Percentiles rank a stretch among this genome's conserved stretches.
These are phyloP conservation scores for Cancer borealis DNA, from an alignment of 2,888 invertebrate genomes.

Conservation along the genomic window DNA sequence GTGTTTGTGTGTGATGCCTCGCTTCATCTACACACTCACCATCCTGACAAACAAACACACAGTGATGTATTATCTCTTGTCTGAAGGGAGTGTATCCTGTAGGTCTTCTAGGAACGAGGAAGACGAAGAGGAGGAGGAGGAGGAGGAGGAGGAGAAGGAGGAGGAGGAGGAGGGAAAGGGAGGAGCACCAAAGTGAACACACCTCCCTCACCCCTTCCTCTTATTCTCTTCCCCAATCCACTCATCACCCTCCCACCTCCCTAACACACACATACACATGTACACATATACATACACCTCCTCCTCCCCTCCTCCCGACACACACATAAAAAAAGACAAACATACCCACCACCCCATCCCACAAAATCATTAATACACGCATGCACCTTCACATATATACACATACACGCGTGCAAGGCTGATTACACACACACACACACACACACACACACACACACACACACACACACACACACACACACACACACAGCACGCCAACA, in stretches of 20 bases:
- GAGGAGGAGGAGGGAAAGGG: neutral
- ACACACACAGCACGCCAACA: neutral
- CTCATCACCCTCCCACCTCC: neutral
- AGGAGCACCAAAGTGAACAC: neutral
- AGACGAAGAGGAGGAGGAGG: neutral
- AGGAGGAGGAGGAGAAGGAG: neutral
- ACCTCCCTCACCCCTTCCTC: neutral
- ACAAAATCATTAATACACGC: neutral
- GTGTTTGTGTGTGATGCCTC: constrained; percentile 25
- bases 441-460: constrained; percentile 40
- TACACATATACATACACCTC: neutral
- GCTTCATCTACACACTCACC: neutral
- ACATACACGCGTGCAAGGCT: neutral
- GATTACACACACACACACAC: constrained; percentile 40
- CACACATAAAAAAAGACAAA: constrained; percentile 21
- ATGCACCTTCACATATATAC: constrained; percentile 2
- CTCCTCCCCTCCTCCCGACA: neutral
- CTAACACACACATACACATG: neutral
- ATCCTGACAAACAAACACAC: neutral
- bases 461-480: constrained; percentile 24
- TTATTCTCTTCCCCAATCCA: neutral
- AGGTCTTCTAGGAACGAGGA: neutral
- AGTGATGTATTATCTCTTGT: constrained; percentile 13
- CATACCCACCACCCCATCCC: neutral
- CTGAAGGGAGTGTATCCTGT: neutral